phyloP scores from a whole-genome alignment of 1,140 invertebrate genomes.

The Drosophila jambulina region DNA sequence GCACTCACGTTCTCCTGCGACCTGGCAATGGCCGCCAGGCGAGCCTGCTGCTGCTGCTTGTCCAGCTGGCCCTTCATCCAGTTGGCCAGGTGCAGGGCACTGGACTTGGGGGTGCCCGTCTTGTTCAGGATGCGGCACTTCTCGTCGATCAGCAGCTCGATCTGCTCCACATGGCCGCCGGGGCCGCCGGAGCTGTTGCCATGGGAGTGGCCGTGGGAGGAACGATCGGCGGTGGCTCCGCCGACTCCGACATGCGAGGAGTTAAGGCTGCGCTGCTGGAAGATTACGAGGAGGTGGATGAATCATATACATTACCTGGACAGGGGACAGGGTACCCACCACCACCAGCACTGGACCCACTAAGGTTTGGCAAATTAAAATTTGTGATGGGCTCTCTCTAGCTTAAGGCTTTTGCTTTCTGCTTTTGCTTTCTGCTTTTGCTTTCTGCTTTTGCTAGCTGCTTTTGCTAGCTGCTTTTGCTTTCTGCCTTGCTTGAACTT shows the following conservation, averaged over 20 bases:
- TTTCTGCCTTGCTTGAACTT: constrained; percentile 22
- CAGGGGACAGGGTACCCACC: not conserved
- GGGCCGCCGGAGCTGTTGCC: constrained; percentile 25
- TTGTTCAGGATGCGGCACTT: constrained; percentile 87
- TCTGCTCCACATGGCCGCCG: constrained; percentile 82
- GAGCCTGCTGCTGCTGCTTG: constrained; percentile 79
- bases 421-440: constrained; percentile 13
- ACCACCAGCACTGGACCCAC: constrained; percentile 22
- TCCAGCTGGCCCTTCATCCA: constrained; percentile 89
- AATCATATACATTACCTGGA: constrained; percentile 30
- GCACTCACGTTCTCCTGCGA: constrained; percentile 72
- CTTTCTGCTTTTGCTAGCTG: constrained; percentile 2
- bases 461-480: constrained; percentile 23
- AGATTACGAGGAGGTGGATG: not conserved
- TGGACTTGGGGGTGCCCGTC: constrained; percentile 86
- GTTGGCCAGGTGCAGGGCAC: constrained; percentile 88
- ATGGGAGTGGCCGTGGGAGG: constrained; percentile 18
- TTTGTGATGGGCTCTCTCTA: constrained; percentile 84
- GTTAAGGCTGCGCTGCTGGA: constrained; percentile 39
- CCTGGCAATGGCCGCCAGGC: constrained; percentile 71
- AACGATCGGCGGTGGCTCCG: constrained; percentile 10
- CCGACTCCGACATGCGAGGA: constrained; percentile 12
- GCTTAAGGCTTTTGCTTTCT: constrained; percentile 24
- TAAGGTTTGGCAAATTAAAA: constrained; percentile 70
- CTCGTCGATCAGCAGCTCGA: constrained; percentile 87